phyloP scores from a whole-genome alignment of 1,140 invertebrate genomes.

The Drosophila albomicans region DNA sequence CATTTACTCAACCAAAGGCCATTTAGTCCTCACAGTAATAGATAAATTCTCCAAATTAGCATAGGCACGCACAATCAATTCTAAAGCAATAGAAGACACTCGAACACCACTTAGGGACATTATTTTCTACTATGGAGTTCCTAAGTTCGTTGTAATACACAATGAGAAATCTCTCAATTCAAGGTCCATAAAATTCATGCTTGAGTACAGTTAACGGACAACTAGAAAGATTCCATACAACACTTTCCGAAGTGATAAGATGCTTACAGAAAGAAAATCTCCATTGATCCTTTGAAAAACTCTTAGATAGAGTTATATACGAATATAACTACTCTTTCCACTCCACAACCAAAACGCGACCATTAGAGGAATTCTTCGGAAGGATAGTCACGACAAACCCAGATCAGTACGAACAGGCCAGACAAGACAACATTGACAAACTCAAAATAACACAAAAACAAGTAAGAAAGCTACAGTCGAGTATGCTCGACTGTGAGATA shows the following conservation, averaged over 20 bases:
- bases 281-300: constrained; percentile 28
- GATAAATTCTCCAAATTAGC: constrained; percentile 37
- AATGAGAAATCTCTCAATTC: too few species aligned
- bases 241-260: constrained; percentile 43
- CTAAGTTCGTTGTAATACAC: too few species aligned
- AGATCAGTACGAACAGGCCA: not conserved
- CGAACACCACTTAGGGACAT: too few species aligned
- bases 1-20: constrained; percentile 28
- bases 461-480: too few species aligned
- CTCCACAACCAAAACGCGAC: constrained; percentile 37
- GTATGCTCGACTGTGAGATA: too few species aligned
- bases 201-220: constrained; percentile 44
- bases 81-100: constrained; percentile 13
- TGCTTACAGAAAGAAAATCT: constrained; percentile 10
- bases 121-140: too few species aligned
- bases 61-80: constrained; percentile 15
- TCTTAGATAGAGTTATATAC: constrained; percentile 33
- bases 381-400: too few species aligned
- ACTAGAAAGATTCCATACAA: constrained; percentile 51
- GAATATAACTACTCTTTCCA: constrained; percentile 50
- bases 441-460: constrained; percentile 19
- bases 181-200: constrained; percentile 28
- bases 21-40: constrained; percentile 21
- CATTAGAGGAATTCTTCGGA: not conserved
- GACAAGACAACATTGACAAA: constrained; percentile 33